phyloP scores from a whole-genome alignment of 1,140 invertebrate species.

The Pseudomyrmex concolor region DNA sequence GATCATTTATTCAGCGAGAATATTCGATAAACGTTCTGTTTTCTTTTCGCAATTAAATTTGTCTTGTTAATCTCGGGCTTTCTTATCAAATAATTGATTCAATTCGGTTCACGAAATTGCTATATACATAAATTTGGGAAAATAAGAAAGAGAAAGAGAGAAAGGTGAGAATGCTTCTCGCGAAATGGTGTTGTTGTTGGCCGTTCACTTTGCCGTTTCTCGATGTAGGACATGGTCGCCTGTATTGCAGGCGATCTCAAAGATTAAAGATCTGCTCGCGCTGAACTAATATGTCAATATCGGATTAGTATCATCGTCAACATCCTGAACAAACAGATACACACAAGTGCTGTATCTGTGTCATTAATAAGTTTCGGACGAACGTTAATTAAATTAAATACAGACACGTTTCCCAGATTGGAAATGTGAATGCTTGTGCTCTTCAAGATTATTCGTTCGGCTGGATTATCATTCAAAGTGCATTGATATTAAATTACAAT shows the following conservation, averaged over 20 bases:
- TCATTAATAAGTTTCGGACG: too few relatives aligned
- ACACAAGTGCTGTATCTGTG: background rate
- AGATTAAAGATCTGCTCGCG: conserved; percentile 68
- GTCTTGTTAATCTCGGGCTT: too few relatives aligned
- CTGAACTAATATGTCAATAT: background rate
- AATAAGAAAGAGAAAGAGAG: conserved; percentile 11
- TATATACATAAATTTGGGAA: conserved; percentile 7
- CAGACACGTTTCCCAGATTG: too few relatives aligned
- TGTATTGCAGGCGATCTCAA: conserved; percentile 78
- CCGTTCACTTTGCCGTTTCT: conserved; percentile 77
- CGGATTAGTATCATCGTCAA: conserved; percentile 1
- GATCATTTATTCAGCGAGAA: too few relatives aligned
- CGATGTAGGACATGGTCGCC: conserved; percentile 81
- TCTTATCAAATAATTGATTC: too few relatives aligned
- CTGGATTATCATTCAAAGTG: background rate
- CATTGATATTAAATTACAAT: background rate
- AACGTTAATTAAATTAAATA: too few relatives aligned
- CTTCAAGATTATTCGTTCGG: background rate
- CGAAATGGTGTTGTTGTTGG: conserved; percentile 24
- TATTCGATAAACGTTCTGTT: too few relatives aligned
- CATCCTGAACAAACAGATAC: background rate
- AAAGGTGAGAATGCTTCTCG: conserved; percentile 27
- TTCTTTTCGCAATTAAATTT: too few relatives aligned
- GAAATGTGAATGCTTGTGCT: too few relatives aligned
- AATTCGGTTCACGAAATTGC: background rate